phyloP scores from a whole-genome alignment of 2,888 invertebrate species.

The Drosophila affinis region DNA sequence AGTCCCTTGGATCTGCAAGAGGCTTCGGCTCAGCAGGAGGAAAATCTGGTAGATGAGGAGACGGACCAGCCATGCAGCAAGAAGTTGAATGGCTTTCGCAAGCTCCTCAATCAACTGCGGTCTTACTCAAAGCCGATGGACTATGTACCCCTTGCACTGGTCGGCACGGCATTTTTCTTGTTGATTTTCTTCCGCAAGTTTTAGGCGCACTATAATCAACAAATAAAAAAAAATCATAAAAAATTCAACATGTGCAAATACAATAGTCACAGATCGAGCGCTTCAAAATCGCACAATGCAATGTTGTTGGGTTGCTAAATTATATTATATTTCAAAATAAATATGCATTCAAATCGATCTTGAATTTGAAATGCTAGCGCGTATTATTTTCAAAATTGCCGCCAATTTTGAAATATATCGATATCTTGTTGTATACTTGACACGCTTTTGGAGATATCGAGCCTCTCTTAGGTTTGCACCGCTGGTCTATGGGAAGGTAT shows the following conservation, averaged over 20 bases:
- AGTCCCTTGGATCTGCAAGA: neutral
- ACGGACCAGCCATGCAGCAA: neutral
- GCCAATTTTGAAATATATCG: too few species aligned
- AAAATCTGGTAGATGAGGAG: neutral
- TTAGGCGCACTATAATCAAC: neutral
- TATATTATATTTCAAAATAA: conserved; percentile 48
- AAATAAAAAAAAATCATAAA: neutral
- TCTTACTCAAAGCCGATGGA: neutral
- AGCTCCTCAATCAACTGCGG: neutral
- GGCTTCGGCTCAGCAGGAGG: neutral
- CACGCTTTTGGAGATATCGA: too few species aligned
- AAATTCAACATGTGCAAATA: neutral
- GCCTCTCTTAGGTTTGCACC: too few species aligned
- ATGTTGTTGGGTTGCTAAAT: conserved; percentile 43
- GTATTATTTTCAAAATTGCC: too few species aligned
- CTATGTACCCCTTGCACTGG: neutral
- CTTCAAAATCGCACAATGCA: conserved; percentile 31
- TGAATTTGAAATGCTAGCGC: neutral
- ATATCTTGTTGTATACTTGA: too few species aligned
- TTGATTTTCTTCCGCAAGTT: neutral
- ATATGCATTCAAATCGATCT: neutral
- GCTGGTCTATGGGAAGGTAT: too few species aligned
- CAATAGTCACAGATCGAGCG: neutral
- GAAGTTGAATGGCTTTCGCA: neutral
- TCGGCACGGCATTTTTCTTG: neutral